Percentiles rank a stretch among this genome's conserved stretches.
These are phyloP conservation scores for Orientallactaga sibirica DNA, from an alignment of 2,797 vertebrate genomes.

Conservation along the genomic window DNA sequence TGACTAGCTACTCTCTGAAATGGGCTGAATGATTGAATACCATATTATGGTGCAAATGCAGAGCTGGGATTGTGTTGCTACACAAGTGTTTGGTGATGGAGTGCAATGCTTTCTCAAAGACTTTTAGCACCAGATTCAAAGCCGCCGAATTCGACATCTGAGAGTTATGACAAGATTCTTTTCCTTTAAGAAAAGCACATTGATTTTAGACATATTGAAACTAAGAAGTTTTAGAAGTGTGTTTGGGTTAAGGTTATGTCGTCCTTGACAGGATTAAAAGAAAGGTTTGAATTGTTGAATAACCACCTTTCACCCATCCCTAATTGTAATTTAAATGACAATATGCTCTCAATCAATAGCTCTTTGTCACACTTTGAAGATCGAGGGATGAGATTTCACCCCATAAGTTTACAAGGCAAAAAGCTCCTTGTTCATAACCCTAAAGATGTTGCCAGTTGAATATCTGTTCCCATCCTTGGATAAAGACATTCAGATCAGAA, in stretches of 20 bases:
- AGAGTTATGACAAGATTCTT: slow-evolving; percentile 77
- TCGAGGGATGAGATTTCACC: slow-evolving; percentile 94
- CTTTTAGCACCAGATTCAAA: slow-evolving; percentile 74
- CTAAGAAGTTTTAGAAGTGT: slow-evolving; percentile 87
- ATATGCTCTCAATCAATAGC: slow-evolving; percentile 97
- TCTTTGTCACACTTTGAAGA: slow-evolving; percentile 95
- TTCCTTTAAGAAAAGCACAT: slow-evolving; percentile 85
- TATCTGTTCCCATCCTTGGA: slow-evolving; percentile 81
- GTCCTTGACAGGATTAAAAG: slow-evolving; percentile 88
- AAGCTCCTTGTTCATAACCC: slow-evolving; percentile 86
- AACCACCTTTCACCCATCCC: slow-evolving; percentile 93
- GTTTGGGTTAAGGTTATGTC: slow-evolving; percentile 90
- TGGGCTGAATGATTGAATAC: slow-evolving; percentile 77
- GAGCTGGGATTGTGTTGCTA: slow-evolving; percentile 69
- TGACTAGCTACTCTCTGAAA: slow-evolving; percentile 82
- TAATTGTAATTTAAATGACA: slow-evolving; percentile 99
- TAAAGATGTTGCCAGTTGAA: slow-evolving; percentile 83
- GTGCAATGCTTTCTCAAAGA: slow-evolving; percentile 74
- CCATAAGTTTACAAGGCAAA: slow-evolving; percentile 88
- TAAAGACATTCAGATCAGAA: slow-evolving; percentile 82
- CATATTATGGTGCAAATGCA: slow-evolving; percentile 80
- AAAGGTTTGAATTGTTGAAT: slow-evolving; percentile 91
- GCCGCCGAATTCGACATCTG: slow-evolving; percentile 76
- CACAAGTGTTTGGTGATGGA: slow-evolving; percentile 72
- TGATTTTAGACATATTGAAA: slow-evolving; percentile 85